Base-by-base conservation (phyloP, 2,888 invertebrate genomes). In the Cosmopolites sordidus region DNA sequence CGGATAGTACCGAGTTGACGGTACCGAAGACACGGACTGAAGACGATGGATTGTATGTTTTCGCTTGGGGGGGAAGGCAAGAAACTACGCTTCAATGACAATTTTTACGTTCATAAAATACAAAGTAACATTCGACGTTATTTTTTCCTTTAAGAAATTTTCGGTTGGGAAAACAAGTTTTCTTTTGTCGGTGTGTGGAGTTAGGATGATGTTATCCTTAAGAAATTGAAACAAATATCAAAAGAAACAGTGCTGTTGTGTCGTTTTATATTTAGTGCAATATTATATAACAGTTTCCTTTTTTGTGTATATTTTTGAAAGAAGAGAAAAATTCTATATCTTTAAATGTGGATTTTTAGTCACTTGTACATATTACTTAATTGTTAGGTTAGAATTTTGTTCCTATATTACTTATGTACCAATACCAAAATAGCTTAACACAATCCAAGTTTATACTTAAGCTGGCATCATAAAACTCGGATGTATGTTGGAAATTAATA, bases 61-160 rank as follows among this genome's bases (percentile, higher is more conserved):
- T 12, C 33, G 12, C 61, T 64, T 69, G 63, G 70, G 73, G 73
- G 73, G 73, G 72, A 73, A 73, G 70, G 72, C 73, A 73, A 70
- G 67, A 72, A 69, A 69, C 67, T 73, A 73, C 73, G 73, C 73
- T 73, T 73, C 68, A 69, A 67, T 27, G 27, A 27, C 27, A 9
- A 27, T 27, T 27, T 27, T 27, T 27, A 27, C 27, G 27, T 27
- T 27, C 16, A 14, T 41, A 17, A 22, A 40, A 4, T 6, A 1
- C 14, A 1, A 38, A 39, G n/a, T n/a, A n/a, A n/a, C n/a, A n/a
- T n/a, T n/a, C n/a, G n/a, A n/a, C n/a, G n/a, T n/a, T n/a, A n/a
- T n/a, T n/a, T n/a, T n/a, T n/a, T n/a, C n/a, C n/a, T n/a, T n/a
- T n/a, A n/a, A n/a, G n/a, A n/a, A n/a, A n/a, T n/a, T n/a, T n/a